Percentiles rank a stretch among this genome's conserved stretches.
phyloP scores from a whole-genome alignment of 2,888 invertebrate species.

The Ophioninae sp. region DNA sequence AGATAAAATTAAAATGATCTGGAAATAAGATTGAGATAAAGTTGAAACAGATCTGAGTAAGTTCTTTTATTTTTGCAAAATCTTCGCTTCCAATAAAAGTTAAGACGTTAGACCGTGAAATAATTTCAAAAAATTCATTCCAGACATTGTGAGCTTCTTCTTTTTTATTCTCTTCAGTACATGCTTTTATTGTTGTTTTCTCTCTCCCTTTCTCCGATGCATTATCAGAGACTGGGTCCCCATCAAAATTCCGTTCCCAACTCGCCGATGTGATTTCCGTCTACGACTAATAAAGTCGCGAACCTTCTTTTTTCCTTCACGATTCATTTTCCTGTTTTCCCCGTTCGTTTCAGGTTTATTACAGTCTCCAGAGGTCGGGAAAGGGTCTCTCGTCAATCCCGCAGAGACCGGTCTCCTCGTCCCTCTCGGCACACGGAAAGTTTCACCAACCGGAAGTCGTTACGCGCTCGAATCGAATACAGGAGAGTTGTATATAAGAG shows the following conservation, averaged over 20 bases:
- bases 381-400: slow-evolving; percentile 86
- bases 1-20: no score
- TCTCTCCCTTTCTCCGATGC: neutral
- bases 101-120: no score
- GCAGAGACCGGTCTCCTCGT: slow-evolving; percentile 86
- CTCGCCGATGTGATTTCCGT: neutral
- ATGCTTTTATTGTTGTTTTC: neutral
- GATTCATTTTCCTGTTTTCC: neutral
- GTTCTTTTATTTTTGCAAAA: no score
- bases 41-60: no score
- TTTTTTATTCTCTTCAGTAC: no score
- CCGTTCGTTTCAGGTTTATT: slow-evolving; percentile 86
- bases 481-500: slow-evolving; percentile 94
- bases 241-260: neutral
- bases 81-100: no score
- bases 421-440: slow-evolving; percentile 88
- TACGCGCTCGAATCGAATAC: slow-evolving; percentile 93
- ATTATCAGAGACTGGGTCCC: neutral
- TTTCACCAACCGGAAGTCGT: slow-evolving; percentile 91
- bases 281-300: neutral
- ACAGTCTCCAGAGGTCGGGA: slow-evolving; percentile 88
- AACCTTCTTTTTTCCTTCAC: neutral
- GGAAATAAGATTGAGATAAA: no score
- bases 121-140: no score
- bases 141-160: no score